Evolutionary conservation across 2,797 vertebrate genomes (phyloP).

Genomic region (Varecia variegata): DNA sequence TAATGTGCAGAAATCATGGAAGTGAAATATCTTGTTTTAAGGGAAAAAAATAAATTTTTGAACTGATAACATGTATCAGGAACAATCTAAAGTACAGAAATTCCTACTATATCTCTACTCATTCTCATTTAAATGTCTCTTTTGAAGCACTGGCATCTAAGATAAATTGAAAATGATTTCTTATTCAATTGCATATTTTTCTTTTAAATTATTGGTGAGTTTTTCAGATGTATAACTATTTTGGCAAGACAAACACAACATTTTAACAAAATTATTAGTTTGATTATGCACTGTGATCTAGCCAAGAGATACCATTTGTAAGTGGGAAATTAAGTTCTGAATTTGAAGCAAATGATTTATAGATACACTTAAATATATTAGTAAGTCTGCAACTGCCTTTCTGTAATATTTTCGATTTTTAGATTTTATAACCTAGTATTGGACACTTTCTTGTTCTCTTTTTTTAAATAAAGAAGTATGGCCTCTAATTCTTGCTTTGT

Average conservation of each 20-base stretch:
- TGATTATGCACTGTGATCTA: not conserved
- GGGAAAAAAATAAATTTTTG: not conserved
- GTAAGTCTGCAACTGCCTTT: not conserved
- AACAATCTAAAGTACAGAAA: not conserved
- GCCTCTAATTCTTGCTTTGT: not conserved
- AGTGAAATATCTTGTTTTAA: not conserved
- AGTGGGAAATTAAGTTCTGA: not conserved
- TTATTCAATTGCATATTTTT: slow-evolving; percentile 24
- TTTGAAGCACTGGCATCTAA: not conserved
- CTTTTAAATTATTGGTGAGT: not conserved
- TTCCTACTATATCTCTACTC: not conserved
- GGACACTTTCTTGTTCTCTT: not conserved
- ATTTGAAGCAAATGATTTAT: not conserved
- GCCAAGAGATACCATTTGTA: not conserved
- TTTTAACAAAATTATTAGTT: not conserved
- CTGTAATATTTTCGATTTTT: not conserved
- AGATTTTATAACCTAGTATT: not conserved
- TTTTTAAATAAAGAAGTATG: not conserved
- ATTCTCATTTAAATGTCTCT: not conserved
- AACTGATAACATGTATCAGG: not conserved
- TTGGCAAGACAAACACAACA: not conserved
- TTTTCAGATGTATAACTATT: not conserved
- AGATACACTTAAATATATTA: not conserved
- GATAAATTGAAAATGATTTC: slow-evolving; percentile 13
- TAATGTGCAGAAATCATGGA: not conserved